Base-by-base conservation (phyloP, 2,888 invertebrate genomes). In the Epicampocera succincta region DNA sequence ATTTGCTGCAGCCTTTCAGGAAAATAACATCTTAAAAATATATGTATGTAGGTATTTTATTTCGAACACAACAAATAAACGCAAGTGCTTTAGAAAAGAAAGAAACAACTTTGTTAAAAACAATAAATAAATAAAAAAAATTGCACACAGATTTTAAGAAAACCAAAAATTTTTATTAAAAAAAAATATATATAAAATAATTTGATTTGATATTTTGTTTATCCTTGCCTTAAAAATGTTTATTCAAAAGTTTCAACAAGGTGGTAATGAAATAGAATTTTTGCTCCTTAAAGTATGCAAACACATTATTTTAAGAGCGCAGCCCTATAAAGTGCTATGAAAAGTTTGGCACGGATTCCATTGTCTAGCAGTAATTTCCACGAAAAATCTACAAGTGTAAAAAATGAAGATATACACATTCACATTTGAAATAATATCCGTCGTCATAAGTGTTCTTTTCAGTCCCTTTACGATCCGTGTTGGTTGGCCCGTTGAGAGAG, bases 1-100 rank as follows among this genome's bases (percentile, higher is more conserved):
- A 65, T 48, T 74, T 66, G 74, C 58, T 74, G 74, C 74, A 74
- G 65, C 56, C 65, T 74, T 74, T 66, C 48, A 74, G 63, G 73
- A 19, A 54, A 63, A 56, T 38, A 33, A 66, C 50, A 54, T 38
- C 29, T 33, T 46, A 15, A 63, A 46, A 46, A 65, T 38, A 74
- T 33, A 33, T 56, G 15, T 46, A 46, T 15, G 15, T 46, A 46
- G 4, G 15, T 56, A 58, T 25, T 60, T 60, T 11, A 38, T 56
- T 44, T 56, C 42, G 60, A 76, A 68, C 48, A 61, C 48, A 76
- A 68, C 60, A 60, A 58, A 44, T 52, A 33, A 74, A 71, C 21
- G 48, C 29, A 63, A 46, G 52, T 73, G 63, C 63, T 63, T 52
- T 21, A 52, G 25, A 25, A 52, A 52, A 50, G 40, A 72, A n/a